A percentile compares a stretch with the other conserved stretches of the same genome.
phyloP scores from a whole-genome alignment of 2,113 vertebrate species.

The Puma concolor region DNA sequence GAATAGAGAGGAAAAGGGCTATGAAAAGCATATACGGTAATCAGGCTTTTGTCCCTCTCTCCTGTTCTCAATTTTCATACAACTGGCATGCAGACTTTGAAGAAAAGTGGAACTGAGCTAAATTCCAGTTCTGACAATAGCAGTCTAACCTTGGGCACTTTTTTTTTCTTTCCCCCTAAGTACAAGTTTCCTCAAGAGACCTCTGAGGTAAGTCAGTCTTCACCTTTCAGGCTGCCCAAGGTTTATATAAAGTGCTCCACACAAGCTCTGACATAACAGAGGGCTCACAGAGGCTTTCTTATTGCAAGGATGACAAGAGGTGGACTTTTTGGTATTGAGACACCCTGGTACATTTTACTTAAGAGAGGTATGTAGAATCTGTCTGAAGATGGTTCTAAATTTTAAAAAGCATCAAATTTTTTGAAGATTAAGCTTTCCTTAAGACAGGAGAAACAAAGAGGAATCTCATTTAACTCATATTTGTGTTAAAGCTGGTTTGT shows the following conservation, averaged over 20 bases:
- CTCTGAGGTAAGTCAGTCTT: not conserved
- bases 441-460: conserved; percentile 6
- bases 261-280: not conserved
- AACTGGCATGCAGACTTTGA: not conserved
- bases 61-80: not conserved
- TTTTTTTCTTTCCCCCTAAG: not conserved
- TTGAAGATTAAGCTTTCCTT: not conserved
- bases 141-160: not conserved
- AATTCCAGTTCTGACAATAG: not conserved
- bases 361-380: not conserved
- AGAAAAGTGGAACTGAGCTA: not conserved
- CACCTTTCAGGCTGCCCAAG: not conserved
- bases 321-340: not conserved
- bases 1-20: not conserved
- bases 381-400: not conserved
- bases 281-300: not conserved
- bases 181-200: not conserved
- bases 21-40: not conserved
- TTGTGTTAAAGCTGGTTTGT: not conserved
- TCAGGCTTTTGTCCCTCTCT: not conserved
- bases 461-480: not conserved
- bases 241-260: not conserved
- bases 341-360: not conserved
- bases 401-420: not conserved
- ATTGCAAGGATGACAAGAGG: not conserved